These are phyloP conservation scores for Elanus axillaris DNA, from an alignment of 2,113 vertebrate species.

Conservation along the genomic window DNA sequence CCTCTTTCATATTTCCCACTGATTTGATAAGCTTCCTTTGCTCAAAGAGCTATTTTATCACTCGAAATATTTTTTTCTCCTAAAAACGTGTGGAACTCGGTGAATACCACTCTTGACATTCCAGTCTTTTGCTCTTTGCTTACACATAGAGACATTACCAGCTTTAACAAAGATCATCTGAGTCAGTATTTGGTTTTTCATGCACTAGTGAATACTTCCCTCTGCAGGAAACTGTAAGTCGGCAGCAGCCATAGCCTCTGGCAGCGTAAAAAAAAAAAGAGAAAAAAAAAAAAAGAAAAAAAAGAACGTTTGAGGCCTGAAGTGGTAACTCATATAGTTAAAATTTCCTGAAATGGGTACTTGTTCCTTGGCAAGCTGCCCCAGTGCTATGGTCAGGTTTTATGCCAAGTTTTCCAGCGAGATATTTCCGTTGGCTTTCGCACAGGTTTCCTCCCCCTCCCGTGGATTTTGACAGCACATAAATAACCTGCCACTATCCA, in stretches of 20 bases:
- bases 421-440: background rate
- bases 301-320: background rate
- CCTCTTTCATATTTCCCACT: background rate
- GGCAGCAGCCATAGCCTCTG: background rate
- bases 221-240: conserved; percentile 35
- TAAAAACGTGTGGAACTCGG: background rate
- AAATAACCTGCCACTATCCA: background rate
- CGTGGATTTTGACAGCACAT: background rate
- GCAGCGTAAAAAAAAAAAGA: background rate
- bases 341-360: background rate
- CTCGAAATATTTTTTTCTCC: background rate
- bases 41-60: background rate
- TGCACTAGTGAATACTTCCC: conserved; percentile 23
- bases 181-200: background rate
- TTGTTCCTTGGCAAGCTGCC: background rate
- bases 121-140: background rate
- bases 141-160: background rate
- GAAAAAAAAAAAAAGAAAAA: background rate
- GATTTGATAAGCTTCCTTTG: background rate
- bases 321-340: background rate
- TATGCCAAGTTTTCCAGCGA: background rate
- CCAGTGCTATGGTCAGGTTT: background rate
- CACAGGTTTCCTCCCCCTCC: fast-evolving
- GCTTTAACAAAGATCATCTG: background rate
- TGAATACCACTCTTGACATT: background rate